Evolutionary conservation across 2,113 vertebrate species (phyloP).

Genomic region (Panthera uncia): DNA sequence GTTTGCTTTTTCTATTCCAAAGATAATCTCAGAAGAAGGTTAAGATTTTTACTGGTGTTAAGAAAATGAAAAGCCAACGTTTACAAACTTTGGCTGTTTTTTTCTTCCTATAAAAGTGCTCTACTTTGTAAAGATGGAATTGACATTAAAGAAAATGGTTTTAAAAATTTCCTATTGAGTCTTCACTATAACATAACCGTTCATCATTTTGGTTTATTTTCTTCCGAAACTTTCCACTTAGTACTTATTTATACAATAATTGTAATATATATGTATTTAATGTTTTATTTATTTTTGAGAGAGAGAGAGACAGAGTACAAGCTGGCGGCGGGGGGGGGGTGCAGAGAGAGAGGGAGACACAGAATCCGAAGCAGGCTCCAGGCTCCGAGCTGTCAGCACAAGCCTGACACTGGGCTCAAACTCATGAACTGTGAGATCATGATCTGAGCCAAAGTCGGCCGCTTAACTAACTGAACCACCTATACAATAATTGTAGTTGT

Average conservation of each 20-base stretch:
- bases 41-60: background rate
- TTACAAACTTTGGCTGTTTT: background rate
- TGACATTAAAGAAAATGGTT: background rate
- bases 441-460: too few relatives aligned
- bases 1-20: background rate
- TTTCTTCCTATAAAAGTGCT: background rate
- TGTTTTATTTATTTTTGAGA: too few relatives aligned
- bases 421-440: too few relatives aligned
- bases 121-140: background rate
- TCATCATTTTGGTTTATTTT: background rate
- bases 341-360: too few relatives aligned
- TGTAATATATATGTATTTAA: background rate
- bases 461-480: too few relatives aligned
- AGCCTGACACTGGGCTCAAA: too few relatives aligned
- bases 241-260: background rate
- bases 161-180: background rate
- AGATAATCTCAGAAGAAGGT: background rate
- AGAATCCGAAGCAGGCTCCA: too few relatives aligned
- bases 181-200: background rate
- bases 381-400: too few relatives aligned
- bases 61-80: background rate
- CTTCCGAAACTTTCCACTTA: background rate
- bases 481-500: background rate
- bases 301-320: too few relatives aligned
- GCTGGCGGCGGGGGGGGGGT: too few relatives aligned